Evolutionary conservation across 2,888 invertebrate species (phyloP).

Genomic region (Coremacera marginata): DNA sequence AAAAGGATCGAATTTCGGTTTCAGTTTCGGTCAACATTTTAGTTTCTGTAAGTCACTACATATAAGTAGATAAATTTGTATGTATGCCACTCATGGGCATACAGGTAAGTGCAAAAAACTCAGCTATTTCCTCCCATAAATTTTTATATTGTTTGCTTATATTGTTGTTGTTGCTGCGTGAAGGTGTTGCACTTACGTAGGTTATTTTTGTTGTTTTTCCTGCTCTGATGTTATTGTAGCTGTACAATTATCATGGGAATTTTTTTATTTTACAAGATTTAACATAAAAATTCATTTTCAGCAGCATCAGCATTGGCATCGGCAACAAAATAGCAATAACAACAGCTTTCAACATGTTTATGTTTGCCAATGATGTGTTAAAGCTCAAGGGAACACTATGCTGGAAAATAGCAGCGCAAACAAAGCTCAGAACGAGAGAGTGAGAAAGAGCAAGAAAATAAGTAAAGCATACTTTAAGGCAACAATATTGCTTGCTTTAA

Average conservation of each 20-base stretch:
- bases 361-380: constrained; percentile 21
- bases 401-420: constrained; percentile 2
- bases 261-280: constrained; percentile 49
- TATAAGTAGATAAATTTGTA: background rate
- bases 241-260: constrained; percentile 50
- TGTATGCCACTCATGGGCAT: background rate
- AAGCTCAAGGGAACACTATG: constrained; percentile 38
- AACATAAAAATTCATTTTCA: constrained; percentile 52
- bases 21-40: no score
- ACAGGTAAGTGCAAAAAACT: background rate
- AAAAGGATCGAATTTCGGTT: no score
- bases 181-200: background rate
- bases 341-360: constrained; percentile 35
- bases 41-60: no score
- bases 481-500: constrained; percentile 27
- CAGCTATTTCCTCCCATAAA: background rate
- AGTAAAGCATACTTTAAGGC: constrained; percentile 6
- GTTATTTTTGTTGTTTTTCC: background rate
- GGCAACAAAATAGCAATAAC: constrained; percentile 27
- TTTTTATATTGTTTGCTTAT: background rate
- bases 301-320: background rate
- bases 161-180: background rate
- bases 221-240: background rate
- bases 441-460: background rate
- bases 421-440: background rate